phyloP scores from a whole-genome alignment of 2,113 vertebrate species.

The Cnemophilus loriae region DNA sequence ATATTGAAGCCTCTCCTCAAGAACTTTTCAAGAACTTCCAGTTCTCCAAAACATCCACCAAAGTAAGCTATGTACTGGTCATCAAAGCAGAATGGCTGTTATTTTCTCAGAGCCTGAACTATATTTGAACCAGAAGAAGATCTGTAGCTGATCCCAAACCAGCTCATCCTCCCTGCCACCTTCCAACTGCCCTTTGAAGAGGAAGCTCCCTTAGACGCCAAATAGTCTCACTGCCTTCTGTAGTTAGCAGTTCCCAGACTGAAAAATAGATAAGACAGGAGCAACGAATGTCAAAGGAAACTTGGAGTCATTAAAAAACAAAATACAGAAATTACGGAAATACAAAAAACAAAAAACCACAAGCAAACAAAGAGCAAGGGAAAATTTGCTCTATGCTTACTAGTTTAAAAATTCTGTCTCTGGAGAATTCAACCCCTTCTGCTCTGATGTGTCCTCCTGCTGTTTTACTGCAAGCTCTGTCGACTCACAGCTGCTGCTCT shows the following conservation, averaged over 20 bases:
- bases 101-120: background rate
- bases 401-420: background rate
- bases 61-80: background rate
- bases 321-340: background rate
- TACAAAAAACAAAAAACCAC: background rate
- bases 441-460: background rate
- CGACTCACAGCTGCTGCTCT: background rate
- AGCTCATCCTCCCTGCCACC: background rate
- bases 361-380: background rate
- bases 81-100: background rate
- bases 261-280: background rate
- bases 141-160: background rate
- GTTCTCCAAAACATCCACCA: background rate
- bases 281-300: background rate
- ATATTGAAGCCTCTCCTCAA: background rate
- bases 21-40: background rate
- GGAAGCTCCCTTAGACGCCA: background rate
- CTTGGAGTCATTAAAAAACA: background rate
- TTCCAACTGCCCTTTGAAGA: background rate
- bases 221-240: background rate
- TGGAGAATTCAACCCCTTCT: background rate
- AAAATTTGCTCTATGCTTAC: background rate
- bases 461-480: background rate
- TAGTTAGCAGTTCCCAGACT: background rate
- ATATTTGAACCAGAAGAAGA: background rate